Evolutionary conservation across 2,797 vertebrate genomes (phyloP), one percentile per base, ranked within the genome.

Genomic region (Paedocypris micromegethes): DNA sequence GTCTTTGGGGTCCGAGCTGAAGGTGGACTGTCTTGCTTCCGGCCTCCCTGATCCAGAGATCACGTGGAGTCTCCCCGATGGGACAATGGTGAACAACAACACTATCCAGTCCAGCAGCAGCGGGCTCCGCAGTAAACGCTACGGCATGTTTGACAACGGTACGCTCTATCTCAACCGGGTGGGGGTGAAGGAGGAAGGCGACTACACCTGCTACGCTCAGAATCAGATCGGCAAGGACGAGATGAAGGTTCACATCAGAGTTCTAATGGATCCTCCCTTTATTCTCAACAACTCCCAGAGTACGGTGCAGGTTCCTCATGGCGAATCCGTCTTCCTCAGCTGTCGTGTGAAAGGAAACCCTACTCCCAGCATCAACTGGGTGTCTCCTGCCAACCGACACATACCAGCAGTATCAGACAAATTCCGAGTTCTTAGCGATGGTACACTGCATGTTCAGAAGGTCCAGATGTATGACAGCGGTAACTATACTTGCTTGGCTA

Each of bases 21-120:
- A 92, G 74, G 92, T 98, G n/a, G 95, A 98, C 81, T 98, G 96
- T 73, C 83, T 93, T 66, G 94, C 94, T 69, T 93, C 92, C 0
- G 96, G 96, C 45, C 80, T 92, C n/a, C 96, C 96, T 51, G 85
- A 91, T 75, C 96, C 96, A 0, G 89, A 92, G 59, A 92, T 98
- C 66, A 91, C 82, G 2, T 98, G 96, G 96, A 86, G 89, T 72
- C 86, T 98, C 2, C 96, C 96, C 0, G 94, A 97, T 42, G 96
- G 96, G 55, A 93, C 92, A 76, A 89, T 89, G 86, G 87, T 95
- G 40, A 93, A 91, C 83, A 91, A 90, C 3, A 78, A 92, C 73
- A 23, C 23, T 23, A 80, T 91, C 83, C 91, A 91, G 72, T 86
- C 89, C 0, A 91, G 91, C 2, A 87, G 91, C 58, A 85, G 85